phyloP scores from a whole-genome alignment of 2,113 vertebrate species.

The Silurus glanis region DNA sequence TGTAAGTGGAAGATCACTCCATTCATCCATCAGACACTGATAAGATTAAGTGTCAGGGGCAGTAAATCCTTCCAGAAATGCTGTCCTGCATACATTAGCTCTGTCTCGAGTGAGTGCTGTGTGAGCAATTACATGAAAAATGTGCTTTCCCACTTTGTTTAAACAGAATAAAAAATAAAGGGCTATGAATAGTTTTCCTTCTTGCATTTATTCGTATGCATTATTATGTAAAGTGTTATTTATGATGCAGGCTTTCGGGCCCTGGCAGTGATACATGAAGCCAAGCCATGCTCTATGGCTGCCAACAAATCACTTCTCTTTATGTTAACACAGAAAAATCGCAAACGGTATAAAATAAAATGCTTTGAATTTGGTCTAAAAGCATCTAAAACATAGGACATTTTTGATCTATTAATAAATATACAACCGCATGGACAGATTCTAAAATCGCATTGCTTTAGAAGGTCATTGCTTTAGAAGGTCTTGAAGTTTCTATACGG shows the following conservation, averaged over 20 bases:
- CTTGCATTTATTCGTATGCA: neutral
- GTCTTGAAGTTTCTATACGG: neutral
- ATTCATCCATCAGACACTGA: neutral
- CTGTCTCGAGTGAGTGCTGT: neutral
- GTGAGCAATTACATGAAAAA: neutral
- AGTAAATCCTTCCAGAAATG: neutral
- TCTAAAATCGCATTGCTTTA: neutral
- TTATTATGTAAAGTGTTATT: conserved; percentile 25
- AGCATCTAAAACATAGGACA: neutral
- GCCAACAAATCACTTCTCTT: conserved; percentile 10
- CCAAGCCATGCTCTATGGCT: neutral
- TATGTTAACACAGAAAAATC: neutral
- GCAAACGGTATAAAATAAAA: neutral
- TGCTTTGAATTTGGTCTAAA: neutral
- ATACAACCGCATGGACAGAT: neutral
- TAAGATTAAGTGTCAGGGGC: neutral
- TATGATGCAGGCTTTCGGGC: neutral
- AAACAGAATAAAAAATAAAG: neutral
- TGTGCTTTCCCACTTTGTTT: neutral
- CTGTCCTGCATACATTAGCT: neutral
- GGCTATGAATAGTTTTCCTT: neutral
- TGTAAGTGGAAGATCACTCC: neutral
- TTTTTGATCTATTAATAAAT: neutral
- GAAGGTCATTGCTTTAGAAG: neutral
- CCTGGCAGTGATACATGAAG: conserved; percentile 5